Conservation (phyloP, 2,888 invertebrate species). For the Boloria selene region DNA sequence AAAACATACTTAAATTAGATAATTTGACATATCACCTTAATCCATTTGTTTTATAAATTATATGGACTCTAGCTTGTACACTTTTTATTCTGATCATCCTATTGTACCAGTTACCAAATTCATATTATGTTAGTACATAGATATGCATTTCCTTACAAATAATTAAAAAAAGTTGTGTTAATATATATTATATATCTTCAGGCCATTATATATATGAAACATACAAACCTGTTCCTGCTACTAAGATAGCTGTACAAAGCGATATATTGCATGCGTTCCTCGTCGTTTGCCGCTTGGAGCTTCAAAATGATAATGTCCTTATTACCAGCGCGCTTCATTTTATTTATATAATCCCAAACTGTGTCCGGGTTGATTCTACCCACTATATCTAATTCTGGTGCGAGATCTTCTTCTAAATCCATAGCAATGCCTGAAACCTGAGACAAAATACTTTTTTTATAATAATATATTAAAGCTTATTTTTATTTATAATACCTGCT, state of each 20-base stretch:
- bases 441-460: background rate
- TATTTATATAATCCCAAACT: constrained; percentile 96
- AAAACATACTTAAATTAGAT: too few relatives aligned
- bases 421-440: constrained; percentile 84
- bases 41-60: too few relatives aligned
- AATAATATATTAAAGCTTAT: background rate
- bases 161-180: too few relatives aligned
- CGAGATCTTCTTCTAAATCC: constrained; percentile 87
- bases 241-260: constrained; percentile 94
- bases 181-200: too few relatives aligned
- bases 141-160: too few relatives aligned
- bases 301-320: constrained; percentile 93
- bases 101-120: too few relatives aligned
- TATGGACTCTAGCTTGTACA: background rate
- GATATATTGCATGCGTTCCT: constrained; percentile 92
- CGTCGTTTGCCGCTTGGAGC: constrained; percentile 90
- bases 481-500: background rate
- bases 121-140: too few relatives aligned
- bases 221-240: constrained; percentile 85
- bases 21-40: too few relatives aligned
- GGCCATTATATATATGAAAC: constrained; percentile 1
- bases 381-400: constrained; percentile 91
- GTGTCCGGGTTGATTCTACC: constrained; percentile 95
- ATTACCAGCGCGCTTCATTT: constrained; percentile 93
- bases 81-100: too few relatives aligned